Evolutionary conservation across 2,797 vertebrate genomes (phyloP).

Genomic region (Sarcophilus harrisii): DNA sequence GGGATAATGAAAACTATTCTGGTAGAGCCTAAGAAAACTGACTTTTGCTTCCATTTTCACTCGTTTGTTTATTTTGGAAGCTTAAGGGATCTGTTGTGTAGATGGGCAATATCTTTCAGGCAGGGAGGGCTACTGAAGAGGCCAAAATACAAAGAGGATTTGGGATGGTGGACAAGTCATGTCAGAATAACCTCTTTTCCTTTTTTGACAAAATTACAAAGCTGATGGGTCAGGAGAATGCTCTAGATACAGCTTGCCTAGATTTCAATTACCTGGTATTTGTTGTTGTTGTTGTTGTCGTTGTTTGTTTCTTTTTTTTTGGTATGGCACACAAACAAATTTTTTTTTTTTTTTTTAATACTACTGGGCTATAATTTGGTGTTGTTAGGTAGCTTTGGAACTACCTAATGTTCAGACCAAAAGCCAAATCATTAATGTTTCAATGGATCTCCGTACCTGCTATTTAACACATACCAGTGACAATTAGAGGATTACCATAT

Average conservation of each 20-base stretch:
- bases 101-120: neutral
- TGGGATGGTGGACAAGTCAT: neutral
- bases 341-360: too few species aligned
- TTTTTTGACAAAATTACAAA: neutral
- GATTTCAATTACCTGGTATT: neutral
- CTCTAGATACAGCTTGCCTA: neutral
- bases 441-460: neutral
- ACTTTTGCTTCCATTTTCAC: neutral
- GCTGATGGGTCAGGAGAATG: neutral
- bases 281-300: too few species aligned
- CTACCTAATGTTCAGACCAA: neutral
- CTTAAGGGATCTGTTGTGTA: neutral
- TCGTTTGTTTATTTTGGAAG: neutral
- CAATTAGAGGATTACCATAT: neutral
- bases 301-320: neutral
- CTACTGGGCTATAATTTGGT: neutral
- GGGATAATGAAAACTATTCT: neutral
- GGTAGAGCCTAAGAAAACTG: neutral
- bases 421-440: neutral
- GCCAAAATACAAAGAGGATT: neutral
- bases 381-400: neutral
- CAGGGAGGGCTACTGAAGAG: neutral
- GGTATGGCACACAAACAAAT: neutral
- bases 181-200: neutral
- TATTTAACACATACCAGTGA: neutral